Evolutionary conservation across 2,888 invertebrate species (phyloP), one percentile per base, ranked within the genome.

Genomic region (Pseudoips prasinana): DNA sequence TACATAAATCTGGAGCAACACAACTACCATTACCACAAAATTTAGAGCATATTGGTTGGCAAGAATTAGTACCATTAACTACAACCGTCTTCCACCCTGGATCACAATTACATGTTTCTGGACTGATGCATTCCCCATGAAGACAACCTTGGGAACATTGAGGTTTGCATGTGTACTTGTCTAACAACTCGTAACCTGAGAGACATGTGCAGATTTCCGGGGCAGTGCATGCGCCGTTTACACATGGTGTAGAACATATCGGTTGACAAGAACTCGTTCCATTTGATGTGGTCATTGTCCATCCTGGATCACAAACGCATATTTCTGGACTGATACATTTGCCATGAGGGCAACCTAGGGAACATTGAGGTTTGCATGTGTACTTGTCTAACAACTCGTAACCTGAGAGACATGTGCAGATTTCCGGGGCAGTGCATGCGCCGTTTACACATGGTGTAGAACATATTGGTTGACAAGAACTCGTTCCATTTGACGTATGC

Each of bases 341-440:
- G 0, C 52, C 49, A 25, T 20, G 19, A 3, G 24, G 36, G 0
- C 52, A 49, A 3, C 41, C 46, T 19, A 40, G 26, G 0, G 29
- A 22, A 23, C 56, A 51, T 11, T 23, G 28, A 8, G 38, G 29
- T 7, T 32, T 25, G n/a, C 55, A 56, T 1, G 14, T 23, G 5
- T 35, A 8, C n/a, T 33, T 10, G 8, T 32, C 14, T 1, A 25
- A 11, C 32, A 33, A 30, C 7, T 33, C 33, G 25, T 51, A 48
- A 6, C 48, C 48, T 7, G 36, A 26, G 6, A 30, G 20, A 25
- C 55, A 54, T 3, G 39, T 27, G 9, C 55, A 55, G 1, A 23
- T 47, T 20, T 46, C 39, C 7, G 53, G 53, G 0, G 46, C 46
- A 1, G 44, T 27, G 10, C 53, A 54, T 11, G 39, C n/a, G 1